phyloP scores from a whole-genome alignment of 2,888 invertebrate genomes.

The Sarcophaga subvicina region DNA sequence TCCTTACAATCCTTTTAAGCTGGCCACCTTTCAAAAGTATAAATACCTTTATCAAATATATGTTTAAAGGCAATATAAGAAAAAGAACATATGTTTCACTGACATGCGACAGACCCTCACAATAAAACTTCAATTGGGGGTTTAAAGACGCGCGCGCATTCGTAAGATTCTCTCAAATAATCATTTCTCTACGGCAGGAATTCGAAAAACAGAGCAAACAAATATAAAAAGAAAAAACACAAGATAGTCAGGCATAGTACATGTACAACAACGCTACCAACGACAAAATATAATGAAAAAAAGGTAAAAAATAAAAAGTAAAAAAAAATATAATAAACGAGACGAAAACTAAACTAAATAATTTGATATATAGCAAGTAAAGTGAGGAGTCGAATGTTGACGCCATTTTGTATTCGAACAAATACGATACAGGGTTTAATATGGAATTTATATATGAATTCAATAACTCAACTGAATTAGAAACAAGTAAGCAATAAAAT shows the following conservation, averaged over 20 bases:
- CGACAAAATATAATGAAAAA: too few species aligned
- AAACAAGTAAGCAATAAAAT: background rate
- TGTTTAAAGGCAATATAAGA: background rate
- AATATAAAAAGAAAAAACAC: conserved; percentile 44
- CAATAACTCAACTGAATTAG: background rate
- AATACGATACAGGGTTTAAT: conserved; percentile 14
- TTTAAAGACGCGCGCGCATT: conserved; percentile 51
- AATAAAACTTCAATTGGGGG: conserved; percentile 45
- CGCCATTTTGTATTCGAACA: conserved; percentile 66
- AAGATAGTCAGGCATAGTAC: conserved; percentile 17
- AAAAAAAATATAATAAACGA: conserved; percentile 22
- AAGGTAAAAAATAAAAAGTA: conserved; percentile 27
- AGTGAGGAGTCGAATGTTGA: conserved; percentile 49
- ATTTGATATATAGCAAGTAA: conserved; percentile 38
- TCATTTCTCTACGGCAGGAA: conserved; percentile 33
- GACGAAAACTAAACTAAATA: conserved; percentile 37
- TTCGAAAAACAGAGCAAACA: conserved; percentile 45
- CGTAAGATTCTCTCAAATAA: background rate
- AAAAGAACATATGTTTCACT: conserved; percentile 41
- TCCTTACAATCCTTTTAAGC: too few species aligned
- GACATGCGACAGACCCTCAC: conserved; percentile 27
- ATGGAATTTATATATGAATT: background rate
- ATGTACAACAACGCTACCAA: conserved; percentile 25
- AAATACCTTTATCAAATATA: background rate
- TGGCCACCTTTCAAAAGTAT: background rate